Evolutionary conservation across 2,113 vertebrate genomes (phyloP), one percentile per base, ranked within the genome.

Genomic region (Hiodon alosoides): DNA sequence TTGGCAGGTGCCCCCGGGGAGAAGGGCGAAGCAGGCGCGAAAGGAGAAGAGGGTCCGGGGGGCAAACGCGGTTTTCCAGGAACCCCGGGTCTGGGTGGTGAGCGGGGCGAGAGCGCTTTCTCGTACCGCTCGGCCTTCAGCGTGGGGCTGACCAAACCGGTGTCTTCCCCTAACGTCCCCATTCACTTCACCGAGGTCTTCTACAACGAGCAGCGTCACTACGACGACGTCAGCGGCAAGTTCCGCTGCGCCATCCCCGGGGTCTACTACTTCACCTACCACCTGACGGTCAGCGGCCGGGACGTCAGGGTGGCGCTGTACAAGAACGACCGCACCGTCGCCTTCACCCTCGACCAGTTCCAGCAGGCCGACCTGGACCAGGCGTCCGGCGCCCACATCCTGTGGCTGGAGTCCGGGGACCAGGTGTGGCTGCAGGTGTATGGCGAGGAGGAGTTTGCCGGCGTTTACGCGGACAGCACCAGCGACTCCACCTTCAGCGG

Each of bases 341-440:
- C 92, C 72, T 91, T 95, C 80, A 94, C 93, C 75, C 92, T 87
- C 0, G 93, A 94, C 73, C 91, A 94, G 86, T 94, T 88, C 81
- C 90, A 90, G 84, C 81, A 67, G 0, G 89, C 89, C 59, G 86
- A 94, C 0, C 82, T 94, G 0, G 93, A 94, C 80, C 93, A 94
- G 79, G 93, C 94, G 0, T 93, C 92, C 0, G 91, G 94, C 60
- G 91, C 90, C 0, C 80, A 91, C 60, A 77, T 93, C 69, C 81
- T 94, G 66, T 86, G 90, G 51, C 84, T 95, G 79, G 84, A 72
- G 4, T 31, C 73, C 0, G 93, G 92, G 0, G 93, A 95, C 0
- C 89, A 93, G 77, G 90, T 95, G 10, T 95, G 93, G 92, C 89
- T 95, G 11, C 90, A 94, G 79, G 89, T 93, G 62, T 93, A 92